Evolutionary conservation across 1,140 invertebrate genomes (phyloP), one percentile per base, ranked within the genome.

Genomic region (Drosophila virilis): DNA sequence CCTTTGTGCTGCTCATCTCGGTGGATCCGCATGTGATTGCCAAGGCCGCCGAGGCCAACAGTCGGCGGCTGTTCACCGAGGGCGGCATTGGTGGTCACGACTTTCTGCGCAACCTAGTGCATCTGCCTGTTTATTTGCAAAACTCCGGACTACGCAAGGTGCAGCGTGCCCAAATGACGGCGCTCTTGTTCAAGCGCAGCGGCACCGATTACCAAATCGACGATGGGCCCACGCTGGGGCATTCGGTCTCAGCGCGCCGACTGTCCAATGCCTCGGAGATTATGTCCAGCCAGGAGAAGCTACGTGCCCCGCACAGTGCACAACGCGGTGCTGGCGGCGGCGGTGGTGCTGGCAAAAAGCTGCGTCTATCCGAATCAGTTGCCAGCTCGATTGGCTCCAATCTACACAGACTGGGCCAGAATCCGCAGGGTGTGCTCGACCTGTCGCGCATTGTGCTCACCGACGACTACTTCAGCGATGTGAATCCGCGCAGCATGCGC

Each of bases 11-110:
- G 64, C 95, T 99, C 55, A 93, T 99, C 57, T 98, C 98, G 0
- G 98, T 99, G 74, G 98, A 99, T 95, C 98, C 98, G 2, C 98
- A 99, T 93, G 97, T 99, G 73, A 98, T 99, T 78, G 97, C 98
- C 74, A 98, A 98, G 96, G 98, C 98, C 15, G 98, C 99, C 42
- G 98, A 98, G 93, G 94, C 97, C 40, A 98, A 98, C 92, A 97
- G 97, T 77, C 94, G 96, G 42, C 94, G 96, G 42, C 94, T 97
- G 6, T 96, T 98, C 71, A 96, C 95, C 10, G 97, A 98, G 88
- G 97, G 96, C 32, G 98, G 97, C 93, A 98, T 98, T 75, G 95
- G 97, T 78, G 95, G 98, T 1, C 97, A 98, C 93, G 98, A 98
- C 92, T 99, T 99, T 91, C 93, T 99, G 37, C 95, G 97, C 32